Conservation (phyloP, 2,113 vertebrate genomes). For the Paracanthobrama guichenoti region DNA sequence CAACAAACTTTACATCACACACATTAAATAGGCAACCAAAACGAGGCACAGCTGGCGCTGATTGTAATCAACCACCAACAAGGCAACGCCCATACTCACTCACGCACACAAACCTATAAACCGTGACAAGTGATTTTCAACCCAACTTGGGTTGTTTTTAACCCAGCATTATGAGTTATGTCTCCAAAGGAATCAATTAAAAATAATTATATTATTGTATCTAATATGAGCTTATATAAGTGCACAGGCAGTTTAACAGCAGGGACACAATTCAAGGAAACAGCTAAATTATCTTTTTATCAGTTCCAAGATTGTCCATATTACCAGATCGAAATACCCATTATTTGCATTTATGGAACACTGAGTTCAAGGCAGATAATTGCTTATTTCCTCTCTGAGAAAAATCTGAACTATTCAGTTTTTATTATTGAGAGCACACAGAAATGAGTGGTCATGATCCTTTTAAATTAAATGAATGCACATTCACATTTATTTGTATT, state of each 20-base stretch:
- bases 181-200: neutral
- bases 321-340: neutral
- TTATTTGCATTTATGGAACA: slow-evolving; percentile 6
- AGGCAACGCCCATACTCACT: no score
- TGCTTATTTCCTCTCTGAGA: neutral
- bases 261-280: neutral
- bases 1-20: no score
- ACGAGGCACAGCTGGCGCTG: no score
- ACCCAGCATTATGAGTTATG: no score
- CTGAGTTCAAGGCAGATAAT: neutral
- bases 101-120: no score
- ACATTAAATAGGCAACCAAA: no score
- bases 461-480: neutral
- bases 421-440: neutral
- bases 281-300: neutral
- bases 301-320: neutral
- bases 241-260: neutral
- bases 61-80: no score
- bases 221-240: neutral
- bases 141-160: no score
- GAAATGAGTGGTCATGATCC: neutral
- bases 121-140: no score
- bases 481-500: slow-evolving; percentile 2
- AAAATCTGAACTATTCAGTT: neutral
- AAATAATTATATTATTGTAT: slow-evolving; percentile 1